Percentiles rank a stretch among this genome's conserved stretches.
Evolutionary conservation across 92 coral and sea anemone species (phyloP).

Genomic region (Porites cylindrica): DNA sequence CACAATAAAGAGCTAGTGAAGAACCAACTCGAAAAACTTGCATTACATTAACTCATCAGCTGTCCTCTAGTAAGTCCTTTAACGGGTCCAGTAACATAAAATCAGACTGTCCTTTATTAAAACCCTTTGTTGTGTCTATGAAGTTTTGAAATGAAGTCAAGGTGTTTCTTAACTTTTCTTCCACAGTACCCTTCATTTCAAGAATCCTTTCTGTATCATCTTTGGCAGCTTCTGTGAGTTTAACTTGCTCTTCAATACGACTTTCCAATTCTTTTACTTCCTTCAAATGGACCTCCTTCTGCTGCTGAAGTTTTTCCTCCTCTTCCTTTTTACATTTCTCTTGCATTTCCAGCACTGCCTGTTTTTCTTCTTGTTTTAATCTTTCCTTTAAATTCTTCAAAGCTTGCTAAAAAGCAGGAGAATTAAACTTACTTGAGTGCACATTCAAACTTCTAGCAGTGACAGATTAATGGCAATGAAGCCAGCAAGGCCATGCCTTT

Average conservation of each 20-base stretch:
- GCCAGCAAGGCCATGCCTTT: no score
- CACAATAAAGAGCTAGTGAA: no score
- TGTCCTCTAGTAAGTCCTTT: slow-evolving; percentile 15
- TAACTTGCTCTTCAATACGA: slow-evolving; percentile 58
- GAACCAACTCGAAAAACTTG: no score
- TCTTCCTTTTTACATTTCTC: slow-evolving; percentile 73
- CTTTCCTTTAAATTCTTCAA: slow-evolving; percentile 77
- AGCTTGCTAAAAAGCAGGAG: slow-evolving; percentile 63
- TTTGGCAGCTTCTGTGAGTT: slow-evolving; percentile 55
- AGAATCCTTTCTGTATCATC: slow-evolving; percentile 63
- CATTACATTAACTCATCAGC: neutral
- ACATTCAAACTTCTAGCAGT: neutral
- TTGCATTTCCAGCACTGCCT: slow-evolving; percentile 71
- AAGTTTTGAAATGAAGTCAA: slow-evolving; percentile 83
- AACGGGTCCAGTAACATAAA: slow-evolving; percentile 68
- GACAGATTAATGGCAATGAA: no score
- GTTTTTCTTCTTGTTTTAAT: slow-evolving; percentile 72
- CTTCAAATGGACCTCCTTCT: slow-evolving; percentile 62
- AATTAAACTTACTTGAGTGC: neutral
- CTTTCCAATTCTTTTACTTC: slow-evolving; percentile 68
- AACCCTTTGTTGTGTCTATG: slow-evolving; percentile 89
- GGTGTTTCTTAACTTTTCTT: slow-evolving; percentile 73
- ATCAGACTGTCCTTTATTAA: slow-evolving; percentile 90
- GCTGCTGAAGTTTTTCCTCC: slow-evolving; percentile 58
- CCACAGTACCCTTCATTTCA: slow-evolving; percentile 62